Percentiles rank a stretch among this genome's conserved stretches.
phyloP scores from a whole-genome alignment of 2,113 vertebrate genomes.

The Protobothrops mucrosquamatus region DNA sequence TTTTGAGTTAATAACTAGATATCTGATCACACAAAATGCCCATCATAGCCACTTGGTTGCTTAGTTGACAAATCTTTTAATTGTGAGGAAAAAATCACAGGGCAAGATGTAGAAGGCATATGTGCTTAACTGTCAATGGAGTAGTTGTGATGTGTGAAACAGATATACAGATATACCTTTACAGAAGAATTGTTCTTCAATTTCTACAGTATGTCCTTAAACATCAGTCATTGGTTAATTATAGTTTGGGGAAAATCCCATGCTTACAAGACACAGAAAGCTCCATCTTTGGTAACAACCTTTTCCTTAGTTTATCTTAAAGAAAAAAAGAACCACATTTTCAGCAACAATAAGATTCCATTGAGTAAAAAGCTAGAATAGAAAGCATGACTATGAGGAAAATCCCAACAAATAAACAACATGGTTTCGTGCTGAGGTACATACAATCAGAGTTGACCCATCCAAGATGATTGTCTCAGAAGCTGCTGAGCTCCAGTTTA shows the following conservation, averaged over 20 bases:
- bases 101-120: constrained; percentile 17
- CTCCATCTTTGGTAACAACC: not conserved
- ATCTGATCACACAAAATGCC: constrained; percentile 67
- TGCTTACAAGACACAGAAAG: not conserved
- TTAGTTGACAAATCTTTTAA: constrained; percentile 46
- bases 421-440: not conserved
- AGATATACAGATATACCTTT: fast-evolving
- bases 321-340: not conserved
- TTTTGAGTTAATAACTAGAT: constrained; percentile 59
- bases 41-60: constrained; percentile 60
- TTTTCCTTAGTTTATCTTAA: not conserved
- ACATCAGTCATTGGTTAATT: not conserved
- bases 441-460: not conserved
- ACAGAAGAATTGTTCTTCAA: not conserved
- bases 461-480: not conserved
- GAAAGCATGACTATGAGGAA: not conserved
- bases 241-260: not conserved
- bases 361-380: not conserved
- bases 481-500: not conserved
- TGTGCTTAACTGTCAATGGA: constrained; percentile 20
- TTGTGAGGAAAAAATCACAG: constrained; percentile 25
- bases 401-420: not conserved
- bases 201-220: not conserved
- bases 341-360: not conserved
- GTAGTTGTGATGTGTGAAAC: constrained; percentile 19